Evolutionary conservation across 2,113 vertebrate species (phyloP).

Genomic region (Lanius collurio): DNA sequence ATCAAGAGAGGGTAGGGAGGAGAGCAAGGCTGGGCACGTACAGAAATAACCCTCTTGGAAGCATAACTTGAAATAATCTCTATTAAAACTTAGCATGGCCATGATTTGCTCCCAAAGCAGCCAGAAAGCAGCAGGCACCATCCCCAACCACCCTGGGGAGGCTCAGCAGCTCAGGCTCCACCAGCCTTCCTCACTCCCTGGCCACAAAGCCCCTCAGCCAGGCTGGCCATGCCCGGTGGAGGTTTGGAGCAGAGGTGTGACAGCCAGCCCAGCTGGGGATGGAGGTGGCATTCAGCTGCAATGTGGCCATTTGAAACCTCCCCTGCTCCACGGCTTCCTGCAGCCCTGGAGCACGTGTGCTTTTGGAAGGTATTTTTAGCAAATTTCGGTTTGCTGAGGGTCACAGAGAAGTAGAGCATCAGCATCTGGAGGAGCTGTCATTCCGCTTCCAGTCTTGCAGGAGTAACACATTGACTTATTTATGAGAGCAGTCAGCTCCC

Average conservation of each 20-base stretch:
- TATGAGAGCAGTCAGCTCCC: slow-evolving; percentile 53
- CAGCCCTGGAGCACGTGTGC: not conserved
- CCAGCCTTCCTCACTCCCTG: not conserved
- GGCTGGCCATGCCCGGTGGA: accelerated
- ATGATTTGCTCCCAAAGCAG: accelerated
- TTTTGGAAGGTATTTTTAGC: slow-evolving; percentile 58
- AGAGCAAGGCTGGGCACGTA: accelerated
- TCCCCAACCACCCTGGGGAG: not conserved
- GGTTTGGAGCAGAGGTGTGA: not conserved
- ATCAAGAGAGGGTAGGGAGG: not conserved
- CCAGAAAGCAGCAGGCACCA: not conserved
- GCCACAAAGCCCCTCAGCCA: not conserved
- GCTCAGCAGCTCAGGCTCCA: not conserved
- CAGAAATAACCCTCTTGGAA: not conserved
- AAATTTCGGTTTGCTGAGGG: not conserved
- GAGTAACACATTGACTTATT: slow-evolving; percentile 72
- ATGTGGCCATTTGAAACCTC: not conserved
- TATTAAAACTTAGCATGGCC: accelerated
- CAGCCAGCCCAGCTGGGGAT: not conserved
- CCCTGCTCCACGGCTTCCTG: not conserved
- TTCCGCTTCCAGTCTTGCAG: slow-evolving; percentile 61
- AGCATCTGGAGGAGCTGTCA: slow-evolving; percentile 54
- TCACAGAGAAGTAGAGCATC: slow-evolving; percentile 33
- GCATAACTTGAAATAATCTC: not conserved
- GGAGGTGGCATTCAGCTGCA: not conserved